Base-by-base conservation (phyloP, 2,888 invertebrate genomes). In the Zygogramma bicolorata region DNA sequence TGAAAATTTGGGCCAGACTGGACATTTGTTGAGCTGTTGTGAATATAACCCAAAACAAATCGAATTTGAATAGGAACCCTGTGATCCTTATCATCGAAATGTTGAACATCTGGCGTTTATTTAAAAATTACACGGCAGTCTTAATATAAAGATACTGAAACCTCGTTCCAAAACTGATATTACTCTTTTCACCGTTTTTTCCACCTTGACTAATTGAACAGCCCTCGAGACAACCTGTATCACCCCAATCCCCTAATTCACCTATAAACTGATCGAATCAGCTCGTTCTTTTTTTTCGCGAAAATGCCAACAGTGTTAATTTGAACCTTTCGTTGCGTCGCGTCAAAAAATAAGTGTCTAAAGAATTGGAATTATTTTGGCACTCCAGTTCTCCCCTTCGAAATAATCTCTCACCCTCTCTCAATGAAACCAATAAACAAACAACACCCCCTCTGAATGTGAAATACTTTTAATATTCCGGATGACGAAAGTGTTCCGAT, bases 361-460 rank as follows among this genome's bases (percentile, higher is more conserved):
- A 73, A 75, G 75, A 71, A 74, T 74, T 74, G 71, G 67, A 70
- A 67, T 75, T 68, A 75, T 73, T 74, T 74, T 73, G 71, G 68
- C 70, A 73, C 68, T 69, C 71, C 57, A 66, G 58, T 59, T 75
- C 62, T 71, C 72, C 74, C 68, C 74, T 68, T 76, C 72, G 53
- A 70, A 76, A 70, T 75, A 76, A 72, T 72, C 74, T 70, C 72
- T 70, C 71, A 72, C 76, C 74, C 76, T 74, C 65, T 70, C 73
- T 71, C 75, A 66, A 69, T 69, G 65, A 74, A 76, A 74, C 76
- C 74, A 76, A 74, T 76, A 73, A 76, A 76, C 74, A 76, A 76
- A 76, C 76, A 74, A 71, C 70, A 62, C 66, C 74, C 71, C 76
- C 74, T 68, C 69, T 63, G 71, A 73, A 72, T 65, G 67, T 68